Conservation (phyloP, 2,888 invertebrate species). For the Minunthozetes semirufus region DNA sequence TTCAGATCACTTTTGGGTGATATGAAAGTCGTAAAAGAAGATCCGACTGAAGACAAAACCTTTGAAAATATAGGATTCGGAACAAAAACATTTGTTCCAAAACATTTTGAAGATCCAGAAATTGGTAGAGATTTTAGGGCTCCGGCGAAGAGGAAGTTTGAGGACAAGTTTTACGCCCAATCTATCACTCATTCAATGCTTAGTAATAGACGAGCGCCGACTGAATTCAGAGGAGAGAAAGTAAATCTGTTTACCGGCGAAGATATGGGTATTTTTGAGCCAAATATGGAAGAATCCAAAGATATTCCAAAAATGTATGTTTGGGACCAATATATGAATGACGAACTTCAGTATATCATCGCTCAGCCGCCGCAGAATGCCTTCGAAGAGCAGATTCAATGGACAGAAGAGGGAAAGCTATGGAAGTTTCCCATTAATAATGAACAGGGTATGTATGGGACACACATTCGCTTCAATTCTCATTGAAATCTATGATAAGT, state of each 20-base stretch:
- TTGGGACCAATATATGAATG: constrained; percentile 62
- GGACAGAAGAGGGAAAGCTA: constrained; percentile 89
- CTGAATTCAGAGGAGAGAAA: background rate
- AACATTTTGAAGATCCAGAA: too few relatives aligned
- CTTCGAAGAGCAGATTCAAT: constrained; percentile 84
- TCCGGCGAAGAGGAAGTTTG: too few relatives aligned
- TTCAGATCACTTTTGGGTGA: constrained; percentile 19
- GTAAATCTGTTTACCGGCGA: constrained; percentile 24
- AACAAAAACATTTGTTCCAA: background rate
- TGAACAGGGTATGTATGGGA: constrained; percentile 66
- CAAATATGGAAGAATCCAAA: constrained; percentile 5
- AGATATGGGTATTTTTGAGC: constrained; percentile 30
- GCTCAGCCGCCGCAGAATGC: constrained; percentile 74
- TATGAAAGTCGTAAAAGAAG: constrained; percentile 3
- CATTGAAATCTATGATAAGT: background rate
- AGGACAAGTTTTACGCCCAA: too few relatives aligned
- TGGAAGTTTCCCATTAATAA: constrained; percentile 98
- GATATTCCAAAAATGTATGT: constrained; percentile 51
- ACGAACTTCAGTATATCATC: constrained; percentile 61
- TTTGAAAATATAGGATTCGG: background rate
- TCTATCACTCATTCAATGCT: background rate
- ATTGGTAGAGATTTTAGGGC: too few relatives aligned
- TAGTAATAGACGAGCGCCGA: background rate
- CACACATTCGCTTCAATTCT: background rate
- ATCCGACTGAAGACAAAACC: background rate